These are phyloP conservation scores for Pygoscelis antarcticus DNA, from an alignment of 2,113 vertebrate genomes.

Conservation along the genomic window DNA sequence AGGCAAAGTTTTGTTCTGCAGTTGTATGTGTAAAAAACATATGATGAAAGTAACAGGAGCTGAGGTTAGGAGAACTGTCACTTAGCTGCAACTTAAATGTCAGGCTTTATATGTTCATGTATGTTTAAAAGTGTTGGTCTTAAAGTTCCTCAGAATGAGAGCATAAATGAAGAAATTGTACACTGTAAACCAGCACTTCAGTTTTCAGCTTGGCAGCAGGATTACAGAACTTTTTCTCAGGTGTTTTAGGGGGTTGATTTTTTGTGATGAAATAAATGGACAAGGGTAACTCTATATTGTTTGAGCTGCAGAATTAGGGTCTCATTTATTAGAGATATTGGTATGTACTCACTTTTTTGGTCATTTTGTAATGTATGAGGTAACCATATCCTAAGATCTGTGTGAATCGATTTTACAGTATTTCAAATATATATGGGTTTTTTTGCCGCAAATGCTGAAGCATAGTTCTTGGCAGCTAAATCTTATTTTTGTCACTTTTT, in stretches of 20 bases:
- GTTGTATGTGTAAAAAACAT: background rate
- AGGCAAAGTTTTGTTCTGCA: background rate
- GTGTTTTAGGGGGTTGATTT: background rate
- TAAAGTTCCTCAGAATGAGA: background rate
- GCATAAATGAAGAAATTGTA: background rate
- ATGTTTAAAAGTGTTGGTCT: background rate
- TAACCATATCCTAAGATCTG: background rate
- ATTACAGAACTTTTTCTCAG: background rate
- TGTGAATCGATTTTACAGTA: background rate
- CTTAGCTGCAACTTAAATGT: background rate
- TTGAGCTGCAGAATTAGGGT: background rate
- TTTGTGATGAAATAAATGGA: background rate
- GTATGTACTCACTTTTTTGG: background rate
- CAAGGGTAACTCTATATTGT: background rate
- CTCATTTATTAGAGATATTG: background rate
- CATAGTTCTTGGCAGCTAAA: background rate
- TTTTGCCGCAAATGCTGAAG: background rate
- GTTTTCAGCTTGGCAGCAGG: background rate
- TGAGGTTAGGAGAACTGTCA: background rate
- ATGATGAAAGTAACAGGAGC: background rate
- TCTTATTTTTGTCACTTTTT: background rate
- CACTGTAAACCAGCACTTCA: background rate
- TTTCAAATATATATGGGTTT: background rate
- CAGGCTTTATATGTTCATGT: background rate
- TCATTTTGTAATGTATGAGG: background rate